Evolutionary conservation across 2,113 vertebrate genomes (phyloP).

Genomic region (Cricetomys ansorgei): DNA sequence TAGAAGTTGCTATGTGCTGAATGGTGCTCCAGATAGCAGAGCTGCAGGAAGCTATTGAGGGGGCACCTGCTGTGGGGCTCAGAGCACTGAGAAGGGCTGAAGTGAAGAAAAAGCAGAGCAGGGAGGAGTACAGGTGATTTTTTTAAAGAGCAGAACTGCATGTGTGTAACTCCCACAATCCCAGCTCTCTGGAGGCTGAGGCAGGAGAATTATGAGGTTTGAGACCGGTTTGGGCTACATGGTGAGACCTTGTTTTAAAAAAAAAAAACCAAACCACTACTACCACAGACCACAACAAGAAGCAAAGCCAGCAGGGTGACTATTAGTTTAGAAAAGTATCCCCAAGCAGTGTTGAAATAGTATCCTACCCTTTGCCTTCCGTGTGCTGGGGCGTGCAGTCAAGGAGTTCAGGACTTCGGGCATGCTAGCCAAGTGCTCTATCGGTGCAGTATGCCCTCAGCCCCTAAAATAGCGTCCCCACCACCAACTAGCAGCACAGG

Average conservation of each 20-base stretch:
- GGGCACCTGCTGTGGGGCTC: neutral
- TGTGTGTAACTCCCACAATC: neutral
- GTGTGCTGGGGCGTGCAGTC: too few relatives aligned
- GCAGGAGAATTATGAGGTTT: neutral
- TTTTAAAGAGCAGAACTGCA: neutral
- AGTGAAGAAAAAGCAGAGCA: neutral
- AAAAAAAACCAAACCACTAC: neutral
- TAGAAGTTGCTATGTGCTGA: neutral
- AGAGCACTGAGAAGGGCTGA: neutral
- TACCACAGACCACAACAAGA: neutral
- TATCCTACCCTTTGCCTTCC: neutral
- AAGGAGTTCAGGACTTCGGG: neutral
- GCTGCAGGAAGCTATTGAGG: neutral
- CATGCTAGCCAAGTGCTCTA: neutral
- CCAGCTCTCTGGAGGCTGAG: neutral
- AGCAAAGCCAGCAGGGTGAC: neutral
- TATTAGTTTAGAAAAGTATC: neutral
- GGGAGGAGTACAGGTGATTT: neutral
- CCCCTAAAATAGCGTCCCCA: neutral
- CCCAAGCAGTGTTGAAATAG: neutral
- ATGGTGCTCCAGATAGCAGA: neutral
- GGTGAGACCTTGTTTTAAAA: neutral
- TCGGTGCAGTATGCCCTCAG: accelerated
- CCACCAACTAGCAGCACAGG: neutral
- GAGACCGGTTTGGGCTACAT: neutral